Evolutionary conservation across 2,797 vertebrate genomes (phyloP).

Genomic region (Lates japonicus): DNA sequence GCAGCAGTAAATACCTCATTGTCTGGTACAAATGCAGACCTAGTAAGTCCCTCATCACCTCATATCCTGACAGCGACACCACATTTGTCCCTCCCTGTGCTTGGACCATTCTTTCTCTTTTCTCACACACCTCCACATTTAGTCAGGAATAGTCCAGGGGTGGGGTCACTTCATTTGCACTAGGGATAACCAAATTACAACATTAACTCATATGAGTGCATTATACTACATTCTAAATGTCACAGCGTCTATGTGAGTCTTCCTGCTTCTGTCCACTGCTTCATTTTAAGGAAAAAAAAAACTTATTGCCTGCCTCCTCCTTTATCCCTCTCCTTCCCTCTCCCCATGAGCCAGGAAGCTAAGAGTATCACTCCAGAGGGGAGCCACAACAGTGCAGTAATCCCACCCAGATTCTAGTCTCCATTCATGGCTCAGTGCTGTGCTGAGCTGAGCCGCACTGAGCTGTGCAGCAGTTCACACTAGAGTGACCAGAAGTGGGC

Average conservation of each 20-base stretch:
- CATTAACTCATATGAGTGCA: neutral
- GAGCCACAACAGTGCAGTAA: conserved; percentile 66
- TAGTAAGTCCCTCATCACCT: conserved; percentile 86
- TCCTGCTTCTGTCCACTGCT: conserved; percentile 4
- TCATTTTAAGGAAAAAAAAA: conserved; percentile 1
- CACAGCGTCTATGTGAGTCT: neutral
- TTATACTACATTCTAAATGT: neutral
- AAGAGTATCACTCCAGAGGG: conserved; percentile 71
- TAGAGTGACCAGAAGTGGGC: conserved; percentile 77
- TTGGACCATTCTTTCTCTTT: neutral
- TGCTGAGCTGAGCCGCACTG: conserved; percentile 58
- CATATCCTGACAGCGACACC: conserved; percentile 41
- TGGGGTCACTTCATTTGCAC: conserved; percentile 9
- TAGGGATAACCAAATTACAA: neutral
- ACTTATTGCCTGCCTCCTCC: neutral
- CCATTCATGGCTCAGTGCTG: conserved; percentile 61
- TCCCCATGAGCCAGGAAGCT: conserved; percentile 61
- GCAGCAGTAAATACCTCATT: conserved; percentile 91
- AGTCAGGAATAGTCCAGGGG: neutral
- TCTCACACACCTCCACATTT: conserved; percentile 18
- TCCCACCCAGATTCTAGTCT: conserved; percentile 71
- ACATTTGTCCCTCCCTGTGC: conserved; percentile 41
- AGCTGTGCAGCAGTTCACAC: conserved; percentile 71
- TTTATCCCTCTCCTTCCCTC: conserved; percentile 29
- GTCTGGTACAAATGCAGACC: conserved; percentile 95